Base-by-base conservation (phyloP, 2,888 invertebrate genomes). In the Watsonalla cultraria region DNA sequence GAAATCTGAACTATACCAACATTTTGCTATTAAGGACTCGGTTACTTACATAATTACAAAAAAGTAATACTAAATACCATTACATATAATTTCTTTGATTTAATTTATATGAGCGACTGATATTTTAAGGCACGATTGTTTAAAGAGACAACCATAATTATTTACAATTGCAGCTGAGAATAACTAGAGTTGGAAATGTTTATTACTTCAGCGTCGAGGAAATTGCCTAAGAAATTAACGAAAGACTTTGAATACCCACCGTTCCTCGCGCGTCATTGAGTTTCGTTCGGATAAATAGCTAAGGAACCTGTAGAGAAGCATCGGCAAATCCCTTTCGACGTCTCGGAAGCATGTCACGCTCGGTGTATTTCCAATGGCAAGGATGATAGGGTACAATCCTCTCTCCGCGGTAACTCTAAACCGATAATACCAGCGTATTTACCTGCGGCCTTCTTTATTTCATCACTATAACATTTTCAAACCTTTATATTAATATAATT, bases 351-450 rank as follows among this genome's bases (percentile, higher is more conserved):
- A 56, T 56, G 63, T 59, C 60, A 64, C 62, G 60, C 52, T 59
- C 58, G 55, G 57, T 53, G 46, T 55, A 57, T 54, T 52, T 55
- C 53, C 53, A 57, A 59, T 62, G 56, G 54, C 47, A 47, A 56
- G 56, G 57, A 57, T 54, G 55, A 56, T 52, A 62, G 56, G 59
- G 37, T 48, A 54, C 50, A 50, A 42, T 51, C 47, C 35, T 34
- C 46, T 53, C 55, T 59, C 56, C 57, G 54, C 56, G 53, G 57
- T 53, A 58, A 68, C 65, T 72, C 66, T 70, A 66, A 74, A 66
- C 70, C 69, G 70, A 70, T 70, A 76, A 68, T 72, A 65, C 67
- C 61, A 57, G 66, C 66, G 66, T 66, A 69, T 74, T 74, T 76
- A 70, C 68, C 68, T 68, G 64, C 62, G 62, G 61, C 66, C 65